Conservation (phyloP, 2,797 vertebrate species). For the Paratrypauchen microcephalus region DNA sequence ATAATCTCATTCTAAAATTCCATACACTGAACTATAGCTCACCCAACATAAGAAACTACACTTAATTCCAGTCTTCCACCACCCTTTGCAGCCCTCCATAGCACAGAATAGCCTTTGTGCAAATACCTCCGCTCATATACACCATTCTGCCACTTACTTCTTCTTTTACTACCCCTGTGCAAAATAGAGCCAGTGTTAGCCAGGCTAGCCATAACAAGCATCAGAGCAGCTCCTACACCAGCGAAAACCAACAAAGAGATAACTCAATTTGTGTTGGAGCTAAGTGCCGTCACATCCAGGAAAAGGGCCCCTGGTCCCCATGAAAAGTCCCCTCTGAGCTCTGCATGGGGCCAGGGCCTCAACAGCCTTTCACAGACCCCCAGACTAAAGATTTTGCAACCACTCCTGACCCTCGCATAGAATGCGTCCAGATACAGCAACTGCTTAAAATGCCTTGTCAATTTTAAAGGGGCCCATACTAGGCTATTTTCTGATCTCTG, state of each 20-base stretch:
- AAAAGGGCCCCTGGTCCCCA: conserved; percentile 45
- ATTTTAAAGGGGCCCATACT: too few species aligned
- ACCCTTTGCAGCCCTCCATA: conserved; percentile 5
- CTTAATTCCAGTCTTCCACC: background rate
- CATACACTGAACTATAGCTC: background rate
- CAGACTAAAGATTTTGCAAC: conserved; percentile 41
- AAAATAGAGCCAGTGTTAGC: conserved; percentile 46
- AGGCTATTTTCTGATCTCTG: too few species aligned
- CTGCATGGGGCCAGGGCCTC: conserved; percentile 29
- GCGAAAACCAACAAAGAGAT: conserved; percentile 53
- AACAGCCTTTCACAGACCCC: conserved; percentile 5
- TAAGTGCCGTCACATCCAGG: conserved; percentile 41
- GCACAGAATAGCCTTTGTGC: conserved; percentile 28
- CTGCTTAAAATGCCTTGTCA: too few species aligned
- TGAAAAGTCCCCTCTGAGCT: conserved; percentile 46
- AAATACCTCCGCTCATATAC: conserved; percentile 48
- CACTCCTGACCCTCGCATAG: background rate
- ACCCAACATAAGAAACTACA: background rate
- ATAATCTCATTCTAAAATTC: background rate
- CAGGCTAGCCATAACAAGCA: conserved; percentile 63
- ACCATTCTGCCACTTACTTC: conserved; percentile 34
- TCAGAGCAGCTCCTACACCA: conserved; percentile 38
- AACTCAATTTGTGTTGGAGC: conserved; percentile 53
- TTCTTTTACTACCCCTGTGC: conserved; percentile 35
- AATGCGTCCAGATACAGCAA: too few species aligned